Evolutionary conservation across 2,888 invertebrate species (phyloP).

Genomic region (Meteorus colon): DNA sequence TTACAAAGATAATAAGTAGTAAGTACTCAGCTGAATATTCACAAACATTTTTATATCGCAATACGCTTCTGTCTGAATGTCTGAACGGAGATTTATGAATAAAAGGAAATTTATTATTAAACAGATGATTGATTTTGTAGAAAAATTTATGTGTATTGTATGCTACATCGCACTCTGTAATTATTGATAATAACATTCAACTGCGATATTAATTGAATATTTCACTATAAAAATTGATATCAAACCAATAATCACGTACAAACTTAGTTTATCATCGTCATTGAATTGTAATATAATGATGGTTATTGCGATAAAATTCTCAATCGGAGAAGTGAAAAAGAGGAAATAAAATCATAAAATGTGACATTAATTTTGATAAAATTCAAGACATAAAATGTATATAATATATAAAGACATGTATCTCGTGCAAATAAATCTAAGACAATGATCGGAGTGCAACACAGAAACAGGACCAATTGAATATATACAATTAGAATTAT

Average conservation of each 20-base stretch:
- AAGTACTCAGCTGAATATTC: not conserved
- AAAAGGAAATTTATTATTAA: not conserved
- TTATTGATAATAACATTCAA: not conserved
- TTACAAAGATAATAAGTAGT: not conserved
- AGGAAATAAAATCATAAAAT: not conserved
- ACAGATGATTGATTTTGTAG: conserved; percentile 1
- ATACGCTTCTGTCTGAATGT: not conserved
- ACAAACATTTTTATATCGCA: conserved; percentile 2
- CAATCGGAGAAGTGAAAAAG: not conserved
- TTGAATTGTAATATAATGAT: not conserved
- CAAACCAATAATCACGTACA: not conserved
- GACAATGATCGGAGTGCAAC: not conserved
- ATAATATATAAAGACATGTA: not conserved
- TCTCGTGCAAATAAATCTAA: not conserved
- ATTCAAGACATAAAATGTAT: conserved; percentile 1
- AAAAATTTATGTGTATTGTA: conserved; percentile 12
- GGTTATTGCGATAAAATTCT: not conserved
- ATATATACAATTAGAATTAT: conserved; percentile 48
- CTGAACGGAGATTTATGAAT: not conserved
- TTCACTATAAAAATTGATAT: not conserved
- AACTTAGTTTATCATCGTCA: not conserved
- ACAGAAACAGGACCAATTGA: conserved; percentile 23
- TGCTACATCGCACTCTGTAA: not conserved
- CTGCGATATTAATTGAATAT: not conserved
- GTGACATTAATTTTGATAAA: not conserved